Evolutionary conservation across 2,113 vertebrate genomes (phyloP), one percentile per base, ranked within the genome.

Genomic region (Pluvialis apricaria): DNA sequence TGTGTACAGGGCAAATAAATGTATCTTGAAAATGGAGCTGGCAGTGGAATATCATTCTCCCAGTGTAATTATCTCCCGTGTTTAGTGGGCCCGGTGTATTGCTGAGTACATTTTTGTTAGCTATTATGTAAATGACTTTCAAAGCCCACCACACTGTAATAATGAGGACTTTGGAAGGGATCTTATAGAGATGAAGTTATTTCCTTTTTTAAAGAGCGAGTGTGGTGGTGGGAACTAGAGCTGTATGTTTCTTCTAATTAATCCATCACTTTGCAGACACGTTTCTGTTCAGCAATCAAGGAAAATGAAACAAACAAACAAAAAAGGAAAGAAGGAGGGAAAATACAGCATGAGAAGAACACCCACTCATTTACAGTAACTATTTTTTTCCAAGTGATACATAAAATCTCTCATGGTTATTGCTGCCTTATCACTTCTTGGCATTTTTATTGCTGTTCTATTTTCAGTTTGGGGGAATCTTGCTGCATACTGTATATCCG

Each of bases 61-160:
- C 60, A 77, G 91, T 55, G 52, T 97, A 98, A 98, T 98, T 98
- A 98, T 98, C 94, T 96, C 87, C 88, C 11, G 7, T 96, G 96
- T 97, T 98, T 98, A 98, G 97, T 96, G 95, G 96, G 93, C 92
- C 65, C 4, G 2, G 76, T 97, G 96, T 97, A 98, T 96, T 92
- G 86, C 92, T 94, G 94, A 98, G 95, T 97, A 98, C 84, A 96
- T 97, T 98, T 98, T 97, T 98, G 97, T 97, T 98, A 97, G 97
- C 96, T 97, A 96, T 98, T 98, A 97, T 97, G 97, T 95, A 98
- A 98, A 98, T 98, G 75, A 96, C 79, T 98, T 98, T 98, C 92
- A 98, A 98, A 98, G 96, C 92, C 85, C 82, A 95, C 96, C 96
- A 87, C 93, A 94, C 83, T 94, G 88, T 91, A 97, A 95, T 97